phyloP scores from a whole-genome alignment of 2,888 invertebrate species.

The Macaria liturata region DNA sequence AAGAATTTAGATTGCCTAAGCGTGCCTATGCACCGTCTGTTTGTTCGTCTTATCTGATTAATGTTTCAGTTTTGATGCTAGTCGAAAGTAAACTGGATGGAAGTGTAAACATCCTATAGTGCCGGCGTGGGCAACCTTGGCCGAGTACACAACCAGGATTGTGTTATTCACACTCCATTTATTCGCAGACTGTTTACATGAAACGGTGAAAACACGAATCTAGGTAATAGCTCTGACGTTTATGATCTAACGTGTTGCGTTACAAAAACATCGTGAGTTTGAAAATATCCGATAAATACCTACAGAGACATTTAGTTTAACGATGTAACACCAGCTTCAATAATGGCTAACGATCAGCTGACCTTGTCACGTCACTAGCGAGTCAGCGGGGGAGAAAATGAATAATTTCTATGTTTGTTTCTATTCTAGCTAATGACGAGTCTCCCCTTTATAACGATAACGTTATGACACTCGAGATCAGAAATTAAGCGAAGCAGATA shows the following conservation, averaged over 20 bases:
- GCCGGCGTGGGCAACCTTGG: constrained; percentile 62
- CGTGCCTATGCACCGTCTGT: constrained; percentile 37
- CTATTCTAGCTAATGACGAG: constrained; percentile 7
- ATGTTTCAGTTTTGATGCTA: constrained; percentile 38
- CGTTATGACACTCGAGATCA: constrained; percentile 55
- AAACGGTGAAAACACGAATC: constrained; percentile 38
- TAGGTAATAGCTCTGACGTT: constrained; percentile 34
- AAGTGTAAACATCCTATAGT: constrained; percentile 50
- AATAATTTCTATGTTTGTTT: constrained; percentile 19
- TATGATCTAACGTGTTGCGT: constrained; percentile 36
- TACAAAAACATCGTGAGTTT: constrained; percentile 20
- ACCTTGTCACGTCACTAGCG: constrained; percentile 35
- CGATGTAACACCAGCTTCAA: constrained; percentile 19
- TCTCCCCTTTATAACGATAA: constrained; percentile 47
- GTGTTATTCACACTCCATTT: constrained; percentile 51
- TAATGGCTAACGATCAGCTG: constrained; percentile 36
- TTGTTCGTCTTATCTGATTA: constrained; percentile 46
- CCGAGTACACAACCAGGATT: constrained; percentile 58
- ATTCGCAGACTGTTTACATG: constrained; percentile 60
- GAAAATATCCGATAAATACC: constrained; percentile 6
- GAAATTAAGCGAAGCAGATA: constrained; percentile 33
- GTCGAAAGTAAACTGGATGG: constrained; percentile 44
- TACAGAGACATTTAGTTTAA: constrained; percentile 14
- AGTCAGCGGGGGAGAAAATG: constrained; percentile 17
- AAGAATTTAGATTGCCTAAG: constrained; percentile 40